These are phyloP conservation scores for Capitella teleta DNA, from an alignment of 1,140 invertebrate species.

Conservation along the genomic window DNA sequence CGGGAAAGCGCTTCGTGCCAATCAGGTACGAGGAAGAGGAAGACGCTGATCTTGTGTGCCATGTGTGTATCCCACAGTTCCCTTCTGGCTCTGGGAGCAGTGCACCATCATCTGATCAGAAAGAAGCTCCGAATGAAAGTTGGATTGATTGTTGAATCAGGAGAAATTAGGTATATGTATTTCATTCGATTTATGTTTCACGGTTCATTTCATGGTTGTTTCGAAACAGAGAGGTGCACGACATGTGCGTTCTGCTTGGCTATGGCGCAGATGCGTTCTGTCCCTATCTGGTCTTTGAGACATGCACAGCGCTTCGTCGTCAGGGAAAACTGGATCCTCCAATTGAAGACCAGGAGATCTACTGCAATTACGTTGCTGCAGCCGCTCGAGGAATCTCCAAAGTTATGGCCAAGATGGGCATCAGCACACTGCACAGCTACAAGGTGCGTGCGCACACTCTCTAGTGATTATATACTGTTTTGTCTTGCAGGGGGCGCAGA, in stretches of 20 bases:
- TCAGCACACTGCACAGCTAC: constrained; percentile 97
- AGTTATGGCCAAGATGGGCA: constrained; percentile 99
- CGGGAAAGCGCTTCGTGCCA: constrained; percentile 49
- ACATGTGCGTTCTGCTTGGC: constrained; percentile 88
- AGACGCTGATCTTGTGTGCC: neutral
- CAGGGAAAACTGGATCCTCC: constrained; percentile 66
- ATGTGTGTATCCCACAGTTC: constrained; percentile 50
- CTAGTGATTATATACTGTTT: neutral
- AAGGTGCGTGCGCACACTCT: constrained; percentile 48
- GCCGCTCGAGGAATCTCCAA: constrained; percentile 46
- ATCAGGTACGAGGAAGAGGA: constrained; percentile 29
- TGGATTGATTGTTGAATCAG: constrained; percentile 82
- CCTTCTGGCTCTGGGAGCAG: constrained; percentile 77
- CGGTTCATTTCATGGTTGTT: too few relatives aligned
- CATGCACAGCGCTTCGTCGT: constrained; percentile 65
- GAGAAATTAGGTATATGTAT: constrained; percentile 69
- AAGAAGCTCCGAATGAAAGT: constrained; percentile 92
- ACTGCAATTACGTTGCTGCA: constrained; percentile 53
- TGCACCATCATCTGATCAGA: constrained; percentile 92
- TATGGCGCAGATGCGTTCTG: constrained; percentile 97
- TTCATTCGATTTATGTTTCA: too few relatives aligned
- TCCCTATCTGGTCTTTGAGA: constrained; percentile 92
- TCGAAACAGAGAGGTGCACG: constrained; percentile 84
- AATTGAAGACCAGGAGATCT: constrained; percentile 74
- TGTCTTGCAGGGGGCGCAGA: constrained; percentile 69